phyloP scores from a whole-genome alignment of 2,888 invertebrate species.

The Agrenia bidenticulata region DNA sequence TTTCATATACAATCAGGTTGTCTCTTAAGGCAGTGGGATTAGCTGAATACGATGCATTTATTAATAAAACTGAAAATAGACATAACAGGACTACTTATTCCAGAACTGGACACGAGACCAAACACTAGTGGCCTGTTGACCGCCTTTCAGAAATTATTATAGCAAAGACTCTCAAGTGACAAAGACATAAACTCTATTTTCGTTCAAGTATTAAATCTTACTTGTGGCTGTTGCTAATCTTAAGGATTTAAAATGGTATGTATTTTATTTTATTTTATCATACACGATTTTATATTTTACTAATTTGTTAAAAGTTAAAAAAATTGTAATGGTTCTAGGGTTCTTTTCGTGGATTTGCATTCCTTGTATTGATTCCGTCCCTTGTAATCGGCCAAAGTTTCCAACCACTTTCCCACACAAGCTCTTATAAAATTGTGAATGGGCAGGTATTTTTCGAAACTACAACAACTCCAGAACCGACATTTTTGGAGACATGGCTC shows the following conservation, averaged over 20 bases:
- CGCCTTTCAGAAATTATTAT: too few species aligned
- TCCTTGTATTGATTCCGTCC: neutral
- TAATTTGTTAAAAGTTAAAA: neutral
- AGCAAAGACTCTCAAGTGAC: too few species aligned
- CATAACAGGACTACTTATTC: constrained; percentile 8
- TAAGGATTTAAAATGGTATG: too few species aligned
- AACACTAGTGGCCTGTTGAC: too few species aligned
- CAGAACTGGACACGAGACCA: too few species aligned
- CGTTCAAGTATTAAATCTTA: too few species aligned
- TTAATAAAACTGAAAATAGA: constrained; percentile 9
- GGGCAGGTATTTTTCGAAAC: constrained; percentile 18
- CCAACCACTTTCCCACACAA: neutral
- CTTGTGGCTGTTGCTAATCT: too few species aligned
- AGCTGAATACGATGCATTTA: too few species aligned
- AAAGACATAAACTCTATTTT: too few species aligned
- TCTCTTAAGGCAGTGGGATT: too few species aligned
- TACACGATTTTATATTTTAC: neutral
- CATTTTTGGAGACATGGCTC: constrained; percentile 29
- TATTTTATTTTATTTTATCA: too few species aligned
- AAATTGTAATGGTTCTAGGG: neutral
- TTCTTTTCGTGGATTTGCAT: neutral
- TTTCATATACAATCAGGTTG: too few species aligned
- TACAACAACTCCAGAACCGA: constrained; percentile 28
- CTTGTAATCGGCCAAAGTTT: neutral
- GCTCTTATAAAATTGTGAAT: constrained; percentile 24